Conservation (phyloP, 2,797 vertebrate genomes). For the Peromyscus melanophrys region DNA sequence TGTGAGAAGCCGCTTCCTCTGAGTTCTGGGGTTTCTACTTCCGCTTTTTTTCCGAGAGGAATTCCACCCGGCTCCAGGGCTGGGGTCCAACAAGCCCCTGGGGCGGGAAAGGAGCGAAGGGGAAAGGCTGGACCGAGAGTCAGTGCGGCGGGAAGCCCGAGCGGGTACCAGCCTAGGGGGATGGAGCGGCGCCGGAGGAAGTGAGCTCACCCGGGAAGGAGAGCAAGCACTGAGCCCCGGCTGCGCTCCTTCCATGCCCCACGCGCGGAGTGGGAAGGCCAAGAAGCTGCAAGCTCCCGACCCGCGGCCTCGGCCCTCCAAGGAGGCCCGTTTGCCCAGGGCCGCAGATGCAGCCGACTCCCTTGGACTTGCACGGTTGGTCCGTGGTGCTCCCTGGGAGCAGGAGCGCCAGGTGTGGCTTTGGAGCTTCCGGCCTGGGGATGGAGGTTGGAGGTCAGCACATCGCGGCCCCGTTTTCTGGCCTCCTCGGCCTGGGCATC, state of each 20-base stretch:
- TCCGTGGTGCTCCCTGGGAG: neutral
- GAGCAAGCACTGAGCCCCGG: neutral
- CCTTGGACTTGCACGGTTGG: fast-evolving
- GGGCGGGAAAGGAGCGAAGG: too few species aligned
- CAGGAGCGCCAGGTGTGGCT: neutral
- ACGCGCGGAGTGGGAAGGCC: neutral
- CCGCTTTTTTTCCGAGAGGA: neutral
- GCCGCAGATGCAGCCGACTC: neutral
- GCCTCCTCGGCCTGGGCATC: fast-evolving
- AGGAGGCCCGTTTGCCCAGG: fast-evolving
- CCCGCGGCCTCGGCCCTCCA: neutral
- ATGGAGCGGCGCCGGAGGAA: conserved; percentile 59
- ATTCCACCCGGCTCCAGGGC: too few species aligned
- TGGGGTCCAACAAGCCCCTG: too few species aligned
- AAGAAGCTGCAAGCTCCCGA: neutral
- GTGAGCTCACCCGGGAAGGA: conserved; percentile 68
- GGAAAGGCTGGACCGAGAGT: neutral
- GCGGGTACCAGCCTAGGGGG: neutral
- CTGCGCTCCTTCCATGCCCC: neutral
- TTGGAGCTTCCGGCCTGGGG: neutral
- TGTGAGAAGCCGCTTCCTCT: neutral
- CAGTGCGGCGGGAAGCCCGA: neutral
- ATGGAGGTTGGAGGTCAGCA: neutral
- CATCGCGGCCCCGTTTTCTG: neutral
- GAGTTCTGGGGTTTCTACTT: neutral